phyloP scores from a whole-genome alignment of 2,888 invertebrate genomes.

The Theretra japonica region DNA sequence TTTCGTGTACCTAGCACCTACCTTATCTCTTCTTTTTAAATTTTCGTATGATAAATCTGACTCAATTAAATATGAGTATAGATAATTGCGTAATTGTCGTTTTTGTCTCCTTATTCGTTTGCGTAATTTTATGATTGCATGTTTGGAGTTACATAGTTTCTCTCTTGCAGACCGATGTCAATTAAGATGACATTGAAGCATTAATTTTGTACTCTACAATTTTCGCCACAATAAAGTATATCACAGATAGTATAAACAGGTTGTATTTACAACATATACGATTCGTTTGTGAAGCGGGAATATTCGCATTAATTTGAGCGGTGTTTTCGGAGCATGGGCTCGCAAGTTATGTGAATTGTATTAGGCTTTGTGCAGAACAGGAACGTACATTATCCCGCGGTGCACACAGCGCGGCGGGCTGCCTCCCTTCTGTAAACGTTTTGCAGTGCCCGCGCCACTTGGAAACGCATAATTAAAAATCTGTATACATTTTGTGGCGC shows the following conservation, averaged over 20 bases:
- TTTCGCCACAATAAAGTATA: not conserved
- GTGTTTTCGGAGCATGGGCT: conserved; percentile 8
- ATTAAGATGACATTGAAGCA: too few species aligned
- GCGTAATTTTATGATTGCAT: not conserved
- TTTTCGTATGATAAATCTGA: not conserved
- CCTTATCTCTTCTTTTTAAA: not conserved
- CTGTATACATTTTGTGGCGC: conserved; percentile 26
- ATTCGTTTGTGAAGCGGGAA: conserved; percentile 15
- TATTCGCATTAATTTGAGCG: conserved; percentile 11
- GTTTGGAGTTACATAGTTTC: not conserved
- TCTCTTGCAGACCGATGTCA: too few species aligned
- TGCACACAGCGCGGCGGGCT: not conserved
- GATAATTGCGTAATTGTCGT: conserved; percentile 4
- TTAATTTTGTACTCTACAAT: not conserved
- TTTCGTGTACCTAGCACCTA: not conserved
- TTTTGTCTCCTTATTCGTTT: not conserved
- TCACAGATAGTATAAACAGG: not conserved
- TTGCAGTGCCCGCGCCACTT: conserved; percentile 12
- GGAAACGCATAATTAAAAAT: conserved; percentile 23
- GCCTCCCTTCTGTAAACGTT: conserved; percentile 10
- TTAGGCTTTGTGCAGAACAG: conserved; percentile 31
- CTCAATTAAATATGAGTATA: not conserved
- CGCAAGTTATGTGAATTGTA: conserved; percentile 28
- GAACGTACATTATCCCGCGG: conserved; percentile 32
- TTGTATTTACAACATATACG: not conserved